Conservation (phyloP, 2,888 invertebrate genomes). For the Yponomeuta malinellus region DNA sequence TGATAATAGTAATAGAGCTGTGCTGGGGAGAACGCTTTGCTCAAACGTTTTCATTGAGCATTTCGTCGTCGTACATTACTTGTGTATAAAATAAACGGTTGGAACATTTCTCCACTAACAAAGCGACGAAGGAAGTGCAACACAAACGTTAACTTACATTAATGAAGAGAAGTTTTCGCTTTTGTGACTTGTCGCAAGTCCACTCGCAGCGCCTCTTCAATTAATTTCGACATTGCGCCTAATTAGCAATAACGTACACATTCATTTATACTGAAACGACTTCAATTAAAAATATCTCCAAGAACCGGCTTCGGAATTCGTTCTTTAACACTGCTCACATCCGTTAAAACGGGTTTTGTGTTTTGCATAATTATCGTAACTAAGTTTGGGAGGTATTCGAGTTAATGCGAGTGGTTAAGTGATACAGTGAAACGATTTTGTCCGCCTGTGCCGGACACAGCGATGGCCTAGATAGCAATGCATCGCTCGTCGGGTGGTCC, state of each 20-base stretch:
- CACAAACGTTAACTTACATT: background rate
- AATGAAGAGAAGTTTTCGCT: background rate
- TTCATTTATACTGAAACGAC: background rate
- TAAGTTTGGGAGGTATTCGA: background rate
- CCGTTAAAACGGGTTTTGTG: constrained; percentile 6
- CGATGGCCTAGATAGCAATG: constrained; percentile 8
- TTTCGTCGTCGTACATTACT: background rate
- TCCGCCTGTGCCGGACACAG: background rate
- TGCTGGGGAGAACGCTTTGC: background rate
- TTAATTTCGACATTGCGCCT: constrained; percentile 17
- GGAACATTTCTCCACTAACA: background rate
- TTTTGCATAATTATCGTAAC: constrained; percentile 14
- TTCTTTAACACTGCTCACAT: constrained; percentile 11
- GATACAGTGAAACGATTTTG: constrained; percentile 7
- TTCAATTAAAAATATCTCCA: constrained; percentile 11
- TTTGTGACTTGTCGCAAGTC: background rate
- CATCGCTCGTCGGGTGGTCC: constrained; percentile 10
- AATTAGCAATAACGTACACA: constrained; percentile 15
- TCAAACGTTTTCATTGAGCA: background rate
- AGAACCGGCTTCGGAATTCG: constrained; percentile 7
- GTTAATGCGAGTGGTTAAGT: background rate
- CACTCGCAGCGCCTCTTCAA: constrained; percentile 10
- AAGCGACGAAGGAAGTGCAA: background rate
- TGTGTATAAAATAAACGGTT: background rate
- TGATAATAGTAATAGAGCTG: background rate